Conservation (phyloP, 1,140 invertebrate genomes). For the Druon quercuslanigerum region DNA sequence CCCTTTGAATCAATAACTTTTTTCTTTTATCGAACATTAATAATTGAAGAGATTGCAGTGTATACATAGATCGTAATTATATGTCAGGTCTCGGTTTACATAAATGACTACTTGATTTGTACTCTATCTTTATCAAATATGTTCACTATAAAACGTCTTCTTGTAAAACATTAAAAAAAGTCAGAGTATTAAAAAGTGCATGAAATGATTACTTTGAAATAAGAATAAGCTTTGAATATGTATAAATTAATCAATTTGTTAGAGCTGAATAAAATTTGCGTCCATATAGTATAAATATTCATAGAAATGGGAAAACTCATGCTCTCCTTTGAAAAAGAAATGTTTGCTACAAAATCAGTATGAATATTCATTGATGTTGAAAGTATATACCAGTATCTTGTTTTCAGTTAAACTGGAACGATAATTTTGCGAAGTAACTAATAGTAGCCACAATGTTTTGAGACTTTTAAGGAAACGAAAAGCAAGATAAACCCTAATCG, state of each 20-base stretch:
- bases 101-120: not conserved
- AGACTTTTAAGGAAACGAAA: constrained; percentile 7
- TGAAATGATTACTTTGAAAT: constrained; percentile 1
- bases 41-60: constrained; percentile 14
- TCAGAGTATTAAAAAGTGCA: not conserved
- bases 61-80: not conserved
- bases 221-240: not conserved
- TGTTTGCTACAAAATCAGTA: not conserved
- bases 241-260: constrained; percentile 1
- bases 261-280: not conserved
- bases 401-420: not conserved
- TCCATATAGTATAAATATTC: not conserved
- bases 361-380: constrained; percentile 22
- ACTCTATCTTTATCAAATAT: not conserved
- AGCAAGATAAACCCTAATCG: not conserved
- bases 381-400: constrained; percentile 1
- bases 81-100: not conserved
- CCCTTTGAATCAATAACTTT: constrained; percentile 19
- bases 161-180: not conserved
- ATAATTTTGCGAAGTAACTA: constrained; percentile 14
- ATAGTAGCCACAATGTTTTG: not conserved
- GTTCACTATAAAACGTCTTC: not conserved
- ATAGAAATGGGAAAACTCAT: not conserved
- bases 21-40: not conserved
- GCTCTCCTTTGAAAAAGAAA: not conserved